phyloP scores from a whole-genome alignment of 1,140 invertebrate genomes.

The Nylanderia fulva region DNA sequence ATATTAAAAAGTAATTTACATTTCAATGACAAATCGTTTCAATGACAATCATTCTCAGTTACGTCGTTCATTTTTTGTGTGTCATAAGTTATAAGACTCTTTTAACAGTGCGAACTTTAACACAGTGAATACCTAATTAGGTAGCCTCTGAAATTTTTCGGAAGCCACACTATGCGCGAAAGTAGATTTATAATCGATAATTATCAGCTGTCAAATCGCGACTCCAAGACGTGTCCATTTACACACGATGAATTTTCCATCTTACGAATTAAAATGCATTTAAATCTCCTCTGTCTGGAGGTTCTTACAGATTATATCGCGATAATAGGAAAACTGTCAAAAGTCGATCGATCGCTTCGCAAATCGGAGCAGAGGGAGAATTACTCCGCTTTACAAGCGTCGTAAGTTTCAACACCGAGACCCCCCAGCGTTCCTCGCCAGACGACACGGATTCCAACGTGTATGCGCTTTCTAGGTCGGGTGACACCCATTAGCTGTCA shows the following conservation, averaged over 20 bases:
- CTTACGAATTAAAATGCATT: neutral
- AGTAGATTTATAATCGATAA: neutral
- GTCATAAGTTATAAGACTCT: neutral
- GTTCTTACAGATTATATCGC: neutral
- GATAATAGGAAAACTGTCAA: neutral
- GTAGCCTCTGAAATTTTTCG: neutral
- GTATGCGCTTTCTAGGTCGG: constrained; percentile 41
- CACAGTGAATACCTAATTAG: neutral
- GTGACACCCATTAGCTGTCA: constrained; percentile 77
- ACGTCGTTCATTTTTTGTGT: neutral
- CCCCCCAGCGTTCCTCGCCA: neutral
- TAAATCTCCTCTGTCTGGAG: too few relatives aligned
- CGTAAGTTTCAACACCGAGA: neutral
- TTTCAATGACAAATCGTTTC: neutral
- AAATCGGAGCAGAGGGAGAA: neutral
- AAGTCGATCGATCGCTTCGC: constrained; percentile 24
- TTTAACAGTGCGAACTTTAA: neutral
- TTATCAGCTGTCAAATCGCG: constrained; percentile 14
- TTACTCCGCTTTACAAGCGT: neutral
- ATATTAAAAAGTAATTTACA: neutral
- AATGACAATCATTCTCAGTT: neutral
- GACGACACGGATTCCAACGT: neutral
- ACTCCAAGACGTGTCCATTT: neutral
- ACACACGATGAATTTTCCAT: too few relatives aligned
- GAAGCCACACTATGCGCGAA: neutral